Percentiles rank a stretch among this genome's conserved stretches.
Evolutionary conservation across 2,113 vertebrate genomes (phyloP).

Genomic region (Rutilus rutilus): DNA sequence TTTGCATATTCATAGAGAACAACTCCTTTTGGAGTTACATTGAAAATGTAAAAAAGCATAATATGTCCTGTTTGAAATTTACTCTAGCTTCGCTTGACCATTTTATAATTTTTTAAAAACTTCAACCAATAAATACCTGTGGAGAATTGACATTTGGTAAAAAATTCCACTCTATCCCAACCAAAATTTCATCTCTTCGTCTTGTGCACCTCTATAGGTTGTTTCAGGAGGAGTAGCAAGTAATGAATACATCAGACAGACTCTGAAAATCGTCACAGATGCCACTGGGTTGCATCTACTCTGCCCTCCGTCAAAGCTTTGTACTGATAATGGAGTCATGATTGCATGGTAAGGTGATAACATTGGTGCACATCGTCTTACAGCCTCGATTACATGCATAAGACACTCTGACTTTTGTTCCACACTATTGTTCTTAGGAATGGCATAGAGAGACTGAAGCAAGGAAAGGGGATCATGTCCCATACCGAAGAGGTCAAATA

Average conservation of each 20-base stretch:
- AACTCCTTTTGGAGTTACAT: too few relatives aligned
- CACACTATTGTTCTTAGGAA: slow-evolving; percentile 80
- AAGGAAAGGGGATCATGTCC: slow-evolving; percentile 81
- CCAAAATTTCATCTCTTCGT: background rate
- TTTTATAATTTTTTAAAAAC: slow-evolving; percentile 14
- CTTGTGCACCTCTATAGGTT: slow-evolving; percentile 74
- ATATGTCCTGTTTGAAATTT: background rate
- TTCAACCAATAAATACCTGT: background rate
- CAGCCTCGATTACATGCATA: background rate
- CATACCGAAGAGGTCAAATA: slow-evolving; percentile 77
- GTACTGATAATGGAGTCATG: slow-evolving; percentile 97
- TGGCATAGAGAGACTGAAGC: slow-evolving; percentile 86
- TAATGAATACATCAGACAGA: slow-evolving; percentile 86
- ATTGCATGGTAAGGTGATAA: slow-evolving; percentile 92
- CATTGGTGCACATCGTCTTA: background rate
- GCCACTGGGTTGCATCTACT: slow-evolving; percentile 79
- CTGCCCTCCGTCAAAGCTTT: slow-evolving; percentile 88
- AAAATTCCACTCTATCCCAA: background rate
- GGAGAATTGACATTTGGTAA: background rate
- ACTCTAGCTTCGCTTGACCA: background rate
- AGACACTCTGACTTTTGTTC: background rate
- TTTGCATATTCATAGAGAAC: too few relatives aligned
- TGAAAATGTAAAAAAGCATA: too few relatives aligned
- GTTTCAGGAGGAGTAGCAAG: slow-evolving; percentile 96
- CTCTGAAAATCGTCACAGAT: slow-evolving; percentile 78